These are phyloP conservation scores for Tichodroma muraria DNA, from an alignment of 2,113 vertebrate species.

Conservation along the genomic window DNA sequence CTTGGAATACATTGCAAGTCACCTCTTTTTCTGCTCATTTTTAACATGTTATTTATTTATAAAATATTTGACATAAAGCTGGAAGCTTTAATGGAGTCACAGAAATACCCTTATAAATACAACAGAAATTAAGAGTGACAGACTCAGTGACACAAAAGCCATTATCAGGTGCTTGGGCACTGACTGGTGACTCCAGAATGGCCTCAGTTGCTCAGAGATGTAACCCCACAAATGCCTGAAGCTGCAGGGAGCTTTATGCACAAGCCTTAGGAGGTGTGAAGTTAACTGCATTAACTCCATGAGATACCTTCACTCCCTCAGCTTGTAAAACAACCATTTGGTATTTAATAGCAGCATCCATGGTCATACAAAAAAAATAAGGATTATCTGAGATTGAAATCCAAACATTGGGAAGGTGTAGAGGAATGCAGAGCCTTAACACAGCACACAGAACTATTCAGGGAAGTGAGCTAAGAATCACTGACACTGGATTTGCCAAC, in stretches of 20 bases:
- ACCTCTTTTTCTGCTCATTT: background rate
- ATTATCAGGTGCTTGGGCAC: background rate
- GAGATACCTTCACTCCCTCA: slow-evolving; percentile 14
- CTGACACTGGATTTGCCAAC: background rate
- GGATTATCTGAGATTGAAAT: background rate
- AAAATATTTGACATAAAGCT: background rate
- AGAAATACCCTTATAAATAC: background rate
- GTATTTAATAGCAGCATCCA: slow-evolving; percentile 21
- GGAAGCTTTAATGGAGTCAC: background rate
- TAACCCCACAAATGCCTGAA: background rate
- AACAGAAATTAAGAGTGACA: background rate
- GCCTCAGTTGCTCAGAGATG: background rate
- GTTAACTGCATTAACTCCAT: background rate
- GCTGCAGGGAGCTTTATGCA: background rate
- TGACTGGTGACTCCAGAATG: background rate
- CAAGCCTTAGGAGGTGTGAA: slow-evolving; percentile 15
- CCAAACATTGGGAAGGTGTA: background rate
- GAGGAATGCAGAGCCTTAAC: background rate
- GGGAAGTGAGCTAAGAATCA: background rate
- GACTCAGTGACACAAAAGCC: background rate
- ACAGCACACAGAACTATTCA: background rate
- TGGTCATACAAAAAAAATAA: background rate
- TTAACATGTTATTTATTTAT: background rate
- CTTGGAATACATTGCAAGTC: background rate
- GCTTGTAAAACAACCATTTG: slow-evolving; percentile 31